These are phyloP conservation scores for Lysandra bellargus DNA, from an alignment of 2,888 invertebrate species.

Conservation along the genomic window DNA sequence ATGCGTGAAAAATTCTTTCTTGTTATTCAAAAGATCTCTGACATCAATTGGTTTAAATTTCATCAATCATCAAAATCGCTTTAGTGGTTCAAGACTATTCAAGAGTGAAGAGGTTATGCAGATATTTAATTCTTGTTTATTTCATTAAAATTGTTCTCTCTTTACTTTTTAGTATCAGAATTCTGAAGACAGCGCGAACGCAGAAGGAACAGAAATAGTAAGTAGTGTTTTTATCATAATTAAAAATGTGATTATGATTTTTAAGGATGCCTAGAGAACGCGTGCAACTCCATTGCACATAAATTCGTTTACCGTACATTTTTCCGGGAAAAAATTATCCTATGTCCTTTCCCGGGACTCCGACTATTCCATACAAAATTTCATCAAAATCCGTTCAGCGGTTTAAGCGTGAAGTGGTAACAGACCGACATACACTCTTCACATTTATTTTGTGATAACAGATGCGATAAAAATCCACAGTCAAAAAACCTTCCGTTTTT, in stretches of 20 bases:
- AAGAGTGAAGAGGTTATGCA: neutral
- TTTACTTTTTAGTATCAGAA: neutral
- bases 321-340: too few relatives aligned
- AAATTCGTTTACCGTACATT: too few relatives aligned
- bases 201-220: slow-evolving; percentile 34
- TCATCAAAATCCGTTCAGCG: too few relatives aligned
- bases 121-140: neutral
- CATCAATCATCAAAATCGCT: too few relatives aligned
- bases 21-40: too few relatives aligned
- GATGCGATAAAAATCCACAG: neutral
- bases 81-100: too few relatives aligned
- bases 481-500: neutral
- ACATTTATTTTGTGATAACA: neutral
- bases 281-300: too few relatives aligned
- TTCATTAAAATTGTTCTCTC: neutral
- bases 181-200: neutral
- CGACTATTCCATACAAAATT: too few relatives aligned
- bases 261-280: neutral
- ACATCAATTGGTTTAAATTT: too few relatives aligned
- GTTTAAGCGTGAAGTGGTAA: too few relatives aligned
- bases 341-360: too few relatives aligned
- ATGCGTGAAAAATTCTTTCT: neutral
- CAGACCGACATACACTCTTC: neutral
- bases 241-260: neutral
- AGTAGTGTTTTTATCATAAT: slow-evolving; percentile 29